A percentile compares a stretch with the other conserved stretches of the same genome.
Evolutionary conservation across 2,797 vertebrate genomes (phyloP).

Genomic region (Acrossocheilus fasciatus): DNA sequence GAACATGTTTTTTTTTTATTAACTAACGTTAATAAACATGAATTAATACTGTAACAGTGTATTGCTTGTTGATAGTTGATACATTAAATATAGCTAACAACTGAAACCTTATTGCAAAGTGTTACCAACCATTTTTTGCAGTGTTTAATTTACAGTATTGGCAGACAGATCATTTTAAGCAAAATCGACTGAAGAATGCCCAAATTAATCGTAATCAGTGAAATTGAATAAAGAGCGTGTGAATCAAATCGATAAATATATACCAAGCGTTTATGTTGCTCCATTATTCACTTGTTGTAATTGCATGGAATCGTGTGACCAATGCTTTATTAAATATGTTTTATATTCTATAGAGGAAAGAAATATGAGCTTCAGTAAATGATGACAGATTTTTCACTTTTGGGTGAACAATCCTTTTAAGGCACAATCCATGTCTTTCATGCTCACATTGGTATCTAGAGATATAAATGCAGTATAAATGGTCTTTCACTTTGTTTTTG

Average conservation of each 20-base stretch:
- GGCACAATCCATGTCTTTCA: conserved; percentile 53
- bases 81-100: no score
- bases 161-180: background rate
- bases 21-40: no score
- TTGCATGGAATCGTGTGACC: background rate
- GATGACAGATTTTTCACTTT: conserved; percentile 7
- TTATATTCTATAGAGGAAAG: background rate
- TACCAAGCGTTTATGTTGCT: background rate
- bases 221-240: background rate
- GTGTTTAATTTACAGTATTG: background rate
- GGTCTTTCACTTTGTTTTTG: conserved; percentile 32
- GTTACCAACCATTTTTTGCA: no score
- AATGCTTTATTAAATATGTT: background rate
- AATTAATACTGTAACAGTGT: no score
- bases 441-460: conserved; percentile 66
- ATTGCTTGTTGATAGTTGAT: no score
- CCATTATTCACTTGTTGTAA: background rate
- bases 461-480: conserved; percentile 47
- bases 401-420: conserved; percentile 43
- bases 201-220: background rate
- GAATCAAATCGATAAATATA: background rate
- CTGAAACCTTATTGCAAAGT: no score
- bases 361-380: background rate
- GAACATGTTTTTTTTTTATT: no score
- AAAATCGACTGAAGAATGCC: background rate